Percentiles rank a stretch among this genome's conserved stretches.
phyloP scores from a whole-genome alignment of 2,888 invertebrate species.

The Lycocerus yunnanus region DNA sequence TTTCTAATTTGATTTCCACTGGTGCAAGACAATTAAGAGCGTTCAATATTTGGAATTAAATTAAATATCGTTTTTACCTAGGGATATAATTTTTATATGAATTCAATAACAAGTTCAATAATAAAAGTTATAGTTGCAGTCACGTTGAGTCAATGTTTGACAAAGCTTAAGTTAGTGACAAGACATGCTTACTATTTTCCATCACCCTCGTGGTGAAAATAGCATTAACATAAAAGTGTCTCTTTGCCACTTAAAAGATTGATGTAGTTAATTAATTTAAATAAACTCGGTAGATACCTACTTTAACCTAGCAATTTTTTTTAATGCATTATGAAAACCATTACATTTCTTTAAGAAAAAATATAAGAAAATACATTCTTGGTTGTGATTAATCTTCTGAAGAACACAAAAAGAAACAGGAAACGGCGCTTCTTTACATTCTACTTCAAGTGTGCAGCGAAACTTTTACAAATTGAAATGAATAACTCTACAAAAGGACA shows the following conservation, averaged over 20 bases:
- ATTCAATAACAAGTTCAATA: slow-evolving; percentile 5
- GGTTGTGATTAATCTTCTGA: neutral
- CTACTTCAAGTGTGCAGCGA: slow-evolving; percentile 4
- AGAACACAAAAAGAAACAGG: slow-evolving; percentile 1
- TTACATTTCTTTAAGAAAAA: neutral
- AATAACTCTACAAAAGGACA: neutral
- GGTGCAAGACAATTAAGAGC: neutral
- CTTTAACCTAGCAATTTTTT: neutral
- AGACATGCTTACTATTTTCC: neutral
- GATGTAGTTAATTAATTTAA: neutral
- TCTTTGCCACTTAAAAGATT: neutral
- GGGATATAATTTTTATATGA: neutral
- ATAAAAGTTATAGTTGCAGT: slow-evolving; percentile 14
- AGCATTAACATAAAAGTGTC: neutral
- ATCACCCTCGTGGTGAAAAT: too few species aligned
- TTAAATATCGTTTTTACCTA: neutral
- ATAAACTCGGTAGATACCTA: neutral
- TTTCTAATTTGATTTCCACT: slow-evolving; percentile 16
- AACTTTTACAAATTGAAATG: slow-evolving; percentile 2
- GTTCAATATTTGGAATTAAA: neutral
- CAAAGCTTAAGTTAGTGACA: slow-evolving; percentile 12
- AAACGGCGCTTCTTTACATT: neutral
- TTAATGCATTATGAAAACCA: neutral
- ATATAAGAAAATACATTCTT: neutral
- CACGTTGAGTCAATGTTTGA: slow-evolving; percentile 28